Evolutionary conservation across 2,888 invertebrate genomes (phyloP).

Genomic region (Xestobium rufovillosum): DNA sequence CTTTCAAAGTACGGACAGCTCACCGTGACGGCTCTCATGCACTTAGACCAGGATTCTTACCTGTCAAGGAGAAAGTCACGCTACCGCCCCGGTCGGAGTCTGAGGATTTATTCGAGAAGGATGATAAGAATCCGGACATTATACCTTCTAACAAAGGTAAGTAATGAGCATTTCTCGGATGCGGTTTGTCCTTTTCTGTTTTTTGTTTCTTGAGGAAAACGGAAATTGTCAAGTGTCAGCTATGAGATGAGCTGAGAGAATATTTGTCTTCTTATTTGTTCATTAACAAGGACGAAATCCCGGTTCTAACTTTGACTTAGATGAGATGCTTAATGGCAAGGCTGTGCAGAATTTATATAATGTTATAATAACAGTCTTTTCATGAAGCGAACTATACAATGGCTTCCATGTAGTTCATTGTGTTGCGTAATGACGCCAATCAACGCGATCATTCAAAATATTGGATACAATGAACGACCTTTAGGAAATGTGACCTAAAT

Average conservation of each 20-base stretch:
- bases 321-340: no score
- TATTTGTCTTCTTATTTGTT: not conserved
- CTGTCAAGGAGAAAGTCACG: slow-evolving; percentile 60
- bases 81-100: slow-evolving; percentile 52
- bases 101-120: slow-evolving; percentile 66
- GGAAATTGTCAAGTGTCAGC: no score
- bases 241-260: no score
- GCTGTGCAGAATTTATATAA: slow-evolving; percentile 1
- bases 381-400: not conserved
- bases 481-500: no score
- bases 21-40: slow-evolving; percentile 43
- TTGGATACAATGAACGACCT: no score
- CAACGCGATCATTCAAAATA: no score
- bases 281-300: not conserved
- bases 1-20: slow-evolving; percentile 53
- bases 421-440: no score
- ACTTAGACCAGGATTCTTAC: slow-evolving; percentile 53
- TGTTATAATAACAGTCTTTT: not conserved
- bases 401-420: no score
- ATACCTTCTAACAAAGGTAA: slow-evolving; percentile 82
- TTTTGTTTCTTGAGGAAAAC: no score
- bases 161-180: slow-evolving; percentile 7
- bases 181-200: not conserved
- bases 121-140: slow-evolving; percentile 85
- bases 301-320: slow-evolving; percentile 1